phyloP scores from a whole-genome alignment of 2,113 vertebrate genomes.

The Dicerorhinus sumatrensis region DNA sequence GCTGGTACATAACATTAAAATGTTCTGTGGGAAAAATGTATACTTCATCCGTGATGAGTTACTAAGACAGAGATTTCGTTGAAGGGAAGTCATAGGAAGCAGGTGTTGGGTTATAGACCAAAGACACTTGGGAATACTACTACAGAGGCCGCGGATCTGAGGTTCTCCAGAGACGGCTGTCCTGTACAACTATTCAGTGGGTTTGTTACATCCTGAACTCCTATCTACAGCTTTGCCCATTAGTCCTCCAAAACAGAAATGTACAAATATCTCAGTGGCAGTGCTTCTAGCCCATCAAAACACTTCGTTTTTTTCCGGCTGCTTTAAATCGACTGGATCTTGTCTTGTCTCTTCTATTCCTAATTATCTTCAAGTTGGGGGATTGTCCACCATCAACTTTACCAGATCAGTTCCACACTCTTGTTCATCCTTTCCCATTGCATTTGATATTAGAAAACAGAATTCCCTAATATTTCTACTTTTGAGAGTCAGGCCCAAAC shows the following conservation, averaged over 20 bases:
- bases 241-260: background rate
- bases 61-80: background rate
- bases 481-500: background rate
- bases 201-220: background rate
- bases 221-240: background rate
- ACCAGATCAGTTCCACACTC: background rate
- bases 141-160: background rate
- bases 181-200: background rate
- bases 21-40: background rate
- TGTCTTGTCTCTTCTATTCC: background rate
- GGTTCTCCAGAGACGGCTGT: background rate
- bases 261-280: background rate
- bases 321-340: background rate
- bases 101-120: background rate
- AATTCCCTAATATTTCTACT: background rate
- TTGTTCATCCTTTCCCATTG: background rate
- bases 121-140: background rate
- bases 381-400: background rate
- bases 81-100: background rate
- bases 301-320: background rate
- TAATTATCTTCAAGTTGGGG: background rate
- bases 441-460: background rate
- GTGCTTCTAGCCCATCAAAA: background rate
- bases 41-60: background rate
- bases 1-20: background rate